Conservation (phyloP, 2,113 vertebrate genomes). For the Syrmaticus mikado region DNA sequence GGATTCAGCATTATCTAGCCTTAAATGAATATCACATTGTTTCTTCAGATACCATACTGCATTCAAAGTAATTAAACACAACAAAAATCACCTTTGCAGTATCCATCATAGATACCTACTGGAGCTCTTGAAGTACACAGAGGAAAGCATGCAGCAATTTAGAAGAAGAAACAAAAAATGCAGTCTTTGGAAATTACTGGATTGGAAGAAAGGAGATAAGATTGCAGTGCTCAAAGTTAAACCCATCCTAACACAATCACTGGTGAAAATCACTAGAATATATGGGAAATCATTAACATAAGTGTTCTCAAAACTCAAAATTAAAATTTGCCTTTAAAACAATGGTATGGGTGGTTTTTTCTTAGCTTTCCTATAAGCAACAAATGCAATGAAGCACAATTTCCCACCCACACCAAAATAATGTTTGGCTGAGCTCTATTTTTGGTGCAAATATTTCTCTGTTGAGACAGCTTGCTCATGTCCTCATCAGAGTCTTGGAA, state of each 20-base stretch:
- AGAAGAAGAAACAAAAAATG: neutral
- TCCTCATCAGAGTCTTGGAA: constrained; percentile 42
- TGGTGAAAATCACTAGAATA: neutral
- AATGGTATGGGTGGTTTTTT: neutral
- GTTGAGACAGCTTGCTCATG: constrained; percentile 48
- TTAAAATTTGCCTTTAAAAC: neutral
- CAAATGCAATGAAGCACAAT: neutral
- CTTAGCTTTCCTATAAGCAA: neutral
- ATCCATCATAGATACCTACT: neutral
- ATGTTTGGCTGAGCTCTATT: constrained; percentile 40
- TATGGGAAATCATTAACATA: neutral
- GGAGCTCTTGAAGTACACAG: neutral
- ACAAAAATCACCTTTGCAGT: neutral
- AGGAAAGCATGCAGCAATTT: neutral
- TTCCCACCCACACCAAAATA: constrained; percentile 29
- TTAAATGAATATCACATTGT: neutral
- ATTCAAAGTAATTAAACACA: neutral
- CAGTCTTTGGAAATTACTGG: neutral
- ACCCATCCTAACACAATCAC: neutral
- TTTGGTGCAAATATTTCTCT: constrained; percentile 58
- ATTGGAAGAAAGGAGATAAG: neutral
- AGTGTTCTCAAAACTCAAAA: neutral
- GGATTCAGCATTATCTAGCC: neutral
- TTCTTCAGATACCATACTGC: neutral
- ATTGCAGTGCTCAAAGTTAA: neutral